Base-by-base conservation (phyloP, 1,140 invertebrate genomes). In the Heliconius eleuchia region DNA sequence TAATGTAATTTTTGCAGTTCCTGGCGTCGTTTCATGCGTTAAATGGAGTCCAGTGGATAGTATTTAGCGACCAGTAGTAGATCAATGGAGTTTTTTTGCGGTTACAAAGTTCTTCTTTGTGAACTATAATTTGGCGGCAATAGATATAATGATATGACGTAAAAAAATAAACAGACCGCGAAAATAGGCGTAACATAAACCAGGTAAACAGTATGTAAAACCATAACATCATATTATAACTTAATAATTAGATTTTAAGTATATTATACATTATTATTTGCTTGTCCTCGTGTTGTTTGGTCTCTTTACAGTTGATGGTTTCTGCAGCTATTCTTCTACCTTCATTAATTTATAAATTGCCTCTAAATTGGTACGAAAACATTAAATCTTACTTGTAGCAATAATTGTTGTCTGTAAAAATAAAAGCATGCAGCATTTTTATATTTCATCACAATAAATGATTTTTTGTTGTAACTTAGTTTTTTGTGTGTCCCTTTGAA, bases 241-340 rank as follows among this genome's bases (percentile, higher is more conserved):
- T 30, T 16, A 27, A 27, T 30, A 27, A 13, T 30, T 66, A 66
- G 27, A 66, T 27, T 9, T 60, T 66, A 66, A 66, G 60, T 13
- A 66, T n/a, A 30, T 30, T 66, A 27, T 66, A 30, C 30, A 27
- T 73, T 60, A 73, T 37, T 79, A n/a, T 71, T 79, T 74, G 72
- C 46, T 75, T 79, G 42, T 79, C 60, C 71, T 73, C 78, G 78
- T 79, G 73, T 66, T 79, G 13, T 78, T 73, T 75, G 60, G 18
- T 74, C 30, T 71, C 50, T 74, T 74, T 71, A 79, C 78, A 79
- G 78, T 79, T 71, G 3, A 46, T 70, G 55, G 60, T 74, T 50
- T 76, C 60, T 30, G 39, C 71, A 23, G 9, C 60, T 66, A 66
- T 66, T 66, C 57, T 60, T 60, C 52, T 75, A 34, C 34, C 60